Evolutionary conservation across 2,888 invertebrate species (phyloP), one percentile per base, ranked within the genome.

Genomic region (Pachliopta kotzebuea): DNA sequence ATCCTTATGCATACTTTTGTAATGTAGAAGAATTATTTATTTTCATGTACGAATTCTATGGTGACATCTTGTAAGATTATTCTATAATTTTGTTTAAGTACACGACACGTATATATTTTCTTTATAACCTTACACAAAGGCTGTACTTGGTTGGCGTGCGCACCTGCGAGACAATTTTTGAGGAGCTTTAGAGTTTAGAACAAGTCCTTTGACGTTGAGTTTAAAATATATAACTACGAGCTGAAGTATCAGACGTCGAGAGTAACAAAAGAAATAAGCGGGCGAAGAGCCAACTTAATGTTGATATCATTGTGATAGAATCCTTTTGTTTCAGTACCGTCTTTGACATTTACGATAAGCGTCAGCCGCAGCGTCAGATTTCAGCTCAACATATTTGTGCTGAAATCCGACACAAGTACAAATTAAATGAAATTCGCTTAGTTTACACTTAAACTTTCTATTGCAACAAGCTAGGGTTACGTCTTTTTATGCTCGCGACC

Each of bases 261-360:
- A 7, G 17, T 45, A 29, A 61, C 57, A 62, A 62, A 37, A 62
- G 57, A 53, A 57, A 29, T 37, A 60, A 56, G 50, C 24, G 20
- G 62, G 50, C 50, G 56, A 37, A 2, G 20, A 24, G 20, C 31
- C 52, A 52, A 37, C 62, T 42, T 42, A 26, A 24, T 42, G 42
- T 49, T 58, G 58, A 55, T 63, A 45, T 42, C 31, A 58, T 63
- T 63, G 45, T 63, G 17, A n/a, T 21, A 54, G 58, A 18, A 26
- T n/a, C 58, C 23, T 23, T 58, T 56, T 63, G 50, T 60, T 42
- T 14, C 31, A 20, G 53, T 49, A 54, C 57, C 29, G 45, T 55
- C 45, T 42, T 18, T 17, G 45, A 26, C 31, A 42, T 57, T 26
- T 14, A 26, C 52, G 14, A 11, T 20, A 9, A 52, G 20, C 24